Evolutionary conservation across 2,888 invertebrate species (phyloP).

Genomic region (Amphimallon solstitiale): DNA sequence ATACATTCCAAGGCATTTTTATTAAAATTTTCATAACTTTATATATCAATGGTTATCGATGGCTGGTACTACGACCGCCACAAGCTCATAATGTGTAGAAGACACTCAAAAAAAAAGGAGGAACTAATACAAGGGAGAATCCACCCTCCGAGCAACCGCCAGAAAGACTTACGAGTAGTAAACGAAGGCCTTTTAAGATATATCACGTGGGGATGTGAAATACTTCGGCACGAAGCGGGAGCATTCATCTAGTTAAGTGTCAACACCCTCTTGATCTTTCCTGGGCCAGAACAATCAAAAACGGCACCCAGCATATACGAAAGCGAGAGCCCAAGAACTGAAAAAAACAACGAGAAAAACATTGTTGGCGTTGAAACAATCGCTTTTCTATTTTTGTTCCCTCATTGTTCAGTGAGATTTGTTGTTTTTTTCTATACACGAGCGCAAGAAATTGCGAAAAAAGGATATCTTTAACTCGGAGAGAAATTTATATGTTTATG

Average conservation of each 20-base stretch:
- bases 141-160: background rate
- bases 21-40: slow-evolving; percentile 15
- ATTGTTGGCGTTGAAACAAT: background rate
- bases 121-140: slow-evolving; percentile 15
- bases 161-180: slow-evolving; percentile 12
- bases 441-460: no score
- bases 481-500: no score
- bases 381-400: background rate
- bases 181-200: slow-evolving; percentile 31
- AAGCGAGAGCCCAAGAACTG: no score
- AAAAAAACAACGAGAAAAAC: slow-evolving; percentile 1
- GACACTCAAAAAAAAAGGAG: background rate
- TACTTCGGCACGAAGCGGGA: slow-evolving; percentile 32
- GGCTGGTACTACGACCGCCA: background rate
- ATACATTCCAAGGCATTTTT: background rate
- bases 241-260: slow-evolving; percentile 41
- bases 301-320: no score
- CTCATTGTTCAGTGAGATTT: background rate
- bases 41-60: background rate
- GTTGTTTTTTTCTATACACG: background rate
- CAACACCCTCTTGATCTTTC: slow-evolving; percentile 31
- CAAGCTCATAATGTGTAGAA: background rate
- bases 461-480: no score
- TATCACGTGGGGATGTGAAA: slow-evolving; percentile 35
- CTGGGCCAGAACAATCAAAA: slow-evolving; percentile 24